These are phyloP conservation scores for Beris morrisii DNA, from an alignment of 2,888 invertebrate genomes.

Conservation along the genomic window DNA sequence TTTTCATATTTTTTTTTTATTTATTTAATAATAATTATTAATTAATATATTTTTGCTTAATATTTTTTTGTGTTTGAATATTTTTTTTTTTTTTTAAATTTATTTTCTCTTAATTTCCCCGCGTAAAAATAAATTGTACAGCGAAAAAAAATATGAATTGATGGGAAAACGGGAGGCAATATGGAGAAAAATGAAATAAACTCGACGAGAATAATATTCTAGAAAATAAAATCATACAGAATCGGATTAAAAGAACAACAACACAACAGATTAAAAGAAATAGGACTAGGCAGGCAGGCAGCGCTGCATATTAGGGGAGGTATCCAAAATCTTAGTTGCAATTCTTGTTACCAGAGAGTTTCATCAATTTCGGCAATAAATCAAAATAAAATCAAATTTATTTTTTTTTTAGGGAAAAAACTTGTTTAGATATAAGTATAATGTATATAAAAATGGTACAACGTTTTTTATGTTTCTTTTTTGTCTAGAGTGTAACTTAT, in stretches of 20 bases:
- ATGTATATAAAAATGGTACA: not conserved
- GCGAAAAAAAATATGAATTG: too few species aligned
- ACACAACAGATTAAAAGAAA: not conserved
- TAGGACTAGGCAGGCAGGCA: not conserved
- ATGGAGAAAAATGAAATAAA: too few species aligned
- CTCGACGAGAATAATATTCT: too few species aligned
- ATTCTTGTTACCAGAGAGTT: too few species aligned
- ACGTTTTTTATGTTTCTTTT: not conserved
- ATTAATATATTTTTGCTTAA: slow-evolving; percentile 1
- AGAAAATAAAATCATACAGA: too few species aligned
- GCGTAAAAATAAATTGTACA: not conserved
- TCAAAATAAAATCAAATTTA: too few species aligned
- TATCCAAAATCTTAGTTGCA: too few species aligned
- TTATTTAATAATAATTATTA: slow-evolving; percentile 6
- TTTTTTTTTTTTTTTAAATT: slow-evolving; percentile 8
- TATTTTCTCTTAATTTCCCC: not conserved
- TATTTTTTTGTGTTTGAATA: slow-evolving; percentile 11
- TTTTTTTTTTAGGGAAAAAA: not conserved
- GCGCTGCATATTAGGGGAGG: too few species aligned
- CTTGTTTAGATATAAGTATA: not conserved
- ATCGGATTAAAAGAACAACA: not conserved
- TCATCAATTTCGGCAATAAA: too few species aligned
- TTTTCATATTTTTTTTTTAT: slow-evolving; percentile 13
- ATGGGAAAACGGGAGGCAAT: too few species aligned
- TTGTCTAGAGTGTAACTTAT: not conserved